A percentile compares a stretch with the other conserved stretches of the same genome.
phyloP scores from a whole-genome alignment of 1,140 invertebrate species.

The Brachionus calyciflorus region DNA sequence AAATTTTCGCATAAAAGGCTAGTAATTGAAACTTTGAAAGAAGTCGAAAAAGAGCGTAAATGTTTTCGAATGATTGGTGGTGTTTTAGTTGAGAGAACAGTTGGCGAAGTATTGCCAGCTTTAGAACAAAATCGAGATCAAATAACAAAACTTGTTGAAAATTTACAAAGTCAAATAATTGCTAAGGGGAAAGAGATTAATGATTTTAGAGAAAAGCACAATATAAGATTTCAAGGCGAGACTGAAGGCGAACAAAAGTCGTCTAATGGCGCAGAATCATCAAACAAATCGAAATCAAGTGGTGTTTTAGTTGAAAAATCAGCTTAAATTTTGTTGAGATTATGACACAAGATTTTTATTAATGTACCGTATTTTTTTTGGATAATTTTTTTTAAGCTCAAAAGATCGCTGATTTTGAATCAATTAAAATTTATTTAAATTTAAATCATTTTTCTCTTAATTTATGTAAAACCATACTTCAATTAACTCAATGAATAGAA shows the following conservation, averaged over 20 bases:
- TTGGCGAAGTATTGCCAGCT: conserved; percentile 82
- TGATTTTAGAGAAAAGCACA: conserved; percentile 84
- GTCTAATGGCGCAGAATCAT: background rate
- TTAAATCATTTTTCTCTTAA: too few relatives aligned
- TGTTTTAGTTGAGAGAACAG: conserved; percentile 84
- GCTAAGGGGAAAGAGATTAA: conserved; percentile 86
- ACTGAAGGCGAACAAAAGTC: conserved; percentile 1
- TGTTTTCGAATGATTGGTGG: conserved; percentile 91
- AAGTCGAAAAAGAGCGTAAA: conserved; percentile 77
- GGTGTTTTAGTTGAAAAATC: conserved; percentile 43
- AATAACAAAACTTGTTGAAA: conserved; percentile 73
- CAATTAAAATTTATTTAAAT: too few relatives aligned
- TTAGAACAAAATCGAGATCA: conserved; percentile 77
- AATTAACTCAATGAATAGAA: too few relatives aligned
- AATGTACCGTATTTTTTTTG: too few relatives aligned
- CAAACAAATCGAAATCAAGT: background rate
- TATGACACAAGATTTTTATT: too few relatives aligned
- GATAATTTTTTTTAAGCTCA: too few relatives aligned
- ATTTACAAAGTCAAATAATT: conserved; percentile 74
- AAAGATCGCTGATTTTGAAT: too few relatives aligned
- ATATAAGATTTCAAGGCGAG: conserved; percentile 65
- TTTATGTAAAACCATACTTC: too few relatives aligned
- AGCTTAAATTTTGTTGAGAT: background rate
- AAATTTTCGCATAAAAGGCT: conserved; percentile 66
- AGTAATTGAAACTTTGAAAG: conserved; percentile 86